Evolutionary conservation across 2,888 invertebrate genomes (phyloP), one percentile per base, ranked within the genome.

Genomic region (Patella ulyssiponensis): DNA sequence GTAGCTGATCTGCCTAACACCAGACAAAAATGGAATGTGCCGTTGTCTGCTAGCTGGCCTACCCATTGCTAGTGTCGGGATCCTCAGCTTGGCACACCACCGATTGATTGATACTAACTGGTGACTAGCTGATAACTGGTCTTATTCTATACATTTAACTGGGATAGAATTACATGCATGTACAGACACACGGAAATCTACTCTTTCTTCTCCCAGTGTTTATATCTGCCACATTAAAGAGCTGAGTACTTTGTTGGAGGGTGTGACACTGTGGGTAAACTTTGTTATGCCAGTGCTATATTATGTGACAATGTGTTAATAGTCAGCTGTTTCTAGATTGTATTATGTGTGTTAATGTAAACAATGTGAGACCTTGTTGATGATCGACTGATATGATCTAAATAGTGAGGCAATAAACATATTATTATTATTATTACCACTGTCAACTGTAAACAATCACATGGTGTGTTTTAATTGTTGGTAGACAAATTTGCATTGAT

Each of bases 1-100:
- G 64, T 64, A 64, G 64, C 64, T 64, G 64, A 64, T 64, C 64
- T 64, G 64, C 64, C 64, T 64, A 64, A 64, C 64, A 64, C 64
- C 64, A 64, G 64, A 64, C 64, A 64, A 64, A 64, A 64, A 64
- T 64, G 64, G 64, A 64, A 64, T 64, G 64, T 64, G 64, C 64
- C 64, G 64, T 64, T 64, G 64, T 64, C 64, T 64, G 64, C 64
- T 64, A 64, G 64, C 64, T 64, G 64, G 64, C 64, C 64, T 64
- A 64, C 64, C 64, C 64, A 64, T 64, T 64, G 64, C 20, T 20
- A 64, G 20, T 64, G 64, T 64, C 64, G 64, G 64, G 64, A 64
- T 64, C 64, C 64, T 64, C 23, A 64, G 64, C 64, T 64, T 64
- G 64, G 64, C 64, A 64, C 64, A 64, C 64, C 23, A 64, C 20